A percentile compares a stretch with the other conserved stretches of the same genome.
phyloP scores from a whole-genome alignment of 2,888 invertebrate species.

The Cephus spinipes region DNA sequence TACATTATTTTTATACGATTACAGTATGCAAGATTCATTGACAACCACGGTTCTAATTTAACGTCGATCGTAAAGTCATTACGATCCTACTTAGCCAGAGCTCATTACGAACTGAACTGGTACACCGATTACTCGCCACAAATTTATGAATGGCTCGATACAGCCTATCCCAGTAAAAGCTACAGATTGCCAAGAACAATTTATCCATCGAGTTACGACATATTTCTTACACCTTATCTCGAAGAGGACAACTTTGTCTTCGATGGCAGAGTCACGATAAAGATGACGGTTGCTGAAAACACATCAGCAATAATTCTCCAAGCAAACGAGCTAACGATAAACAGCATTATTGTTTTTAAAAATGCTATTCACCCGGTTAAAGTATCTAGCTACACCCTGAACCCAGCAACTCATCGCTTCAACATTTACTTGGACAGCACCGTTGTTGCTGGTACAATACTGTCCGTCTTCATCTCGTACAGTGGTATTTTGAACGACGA shows the following conservation, averaged over 20 bases:
- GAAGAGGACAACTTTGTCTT: conserved; percentile 55
- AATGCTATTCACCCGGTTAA: conserved; percentile 47
- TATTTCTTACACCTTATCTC: conserved; percentile 69
- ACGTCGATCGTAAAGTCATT: conserved; percentile 10
- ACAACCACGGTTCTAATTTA: background rate
- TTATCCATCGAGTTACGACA: conserved; percentile 69
- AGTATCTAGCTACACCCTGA: conserved; percentile 10
- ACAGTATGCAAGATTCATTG: conserved; percentile 5
- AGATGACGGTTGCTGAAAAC: conserved; percentile 21
- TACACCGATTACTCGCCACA: conserved; percentile 33
- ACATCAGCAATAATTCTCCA: conserved; percentile 47
- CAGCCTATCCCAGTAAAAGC: conserved; percentile 31
- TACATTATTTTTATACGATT: conserved; percentile 2
- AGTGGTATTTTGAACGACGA: conserved; percentile 70
- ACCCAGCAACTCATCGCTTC: conserved; percentile 65
- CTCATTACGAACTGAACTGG: conserved; percentile 47
- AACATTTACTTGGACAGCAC: conserved; percentile 61
- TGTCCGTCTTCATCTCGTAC: conserved; percentile 70
- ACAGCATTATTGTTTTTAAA: background rate
- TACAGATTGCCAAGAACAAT: conserved; percentile 76
- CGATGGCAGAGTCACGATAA: conserved; percentile 45
- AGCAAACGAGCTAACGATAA: conserved; percentile 25
- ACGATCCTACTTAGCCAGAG: conserved; percentile 25
- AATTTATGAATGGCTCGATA: conserved; percentile 48
- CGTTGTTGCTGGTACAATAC: conserved; percentile 62